Percentiles rank a stretch among this genome's conserved stretches.
Conservation (phyloP, 37 sponge, comb jelly and placozoan species). For the Hormiphora californensis region DNA sequence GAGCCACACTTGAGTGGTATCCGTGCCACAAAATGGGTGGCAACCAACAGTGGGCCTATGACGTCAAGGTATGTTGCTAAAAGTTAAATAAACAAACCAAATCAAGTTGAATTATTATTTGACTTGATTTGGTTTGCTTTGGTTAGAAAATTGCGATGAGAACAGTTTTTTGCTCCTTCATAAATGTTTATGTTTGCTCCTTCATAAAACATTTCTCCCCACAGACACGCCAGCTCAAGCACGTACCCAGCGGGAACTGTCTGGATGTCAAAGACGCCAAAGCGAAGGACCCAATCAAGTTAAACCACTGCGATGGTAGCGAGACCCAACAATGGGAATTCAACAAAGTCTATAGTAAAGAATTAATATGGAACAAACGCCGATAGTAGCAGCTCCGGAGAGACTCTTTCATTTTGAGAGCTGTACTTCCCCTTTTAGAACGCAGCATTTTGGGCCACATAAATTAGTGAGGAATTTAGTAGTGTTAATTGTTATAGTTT, state of each 20-base stretch:
- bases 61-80: background rate
- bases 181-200: background rate
- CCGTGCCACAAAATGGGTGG: slow-evolving; percentile 65
- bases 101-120: background rate
- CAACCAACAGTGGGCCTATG: slow-evolving; percentile 60
- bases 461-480: no score
- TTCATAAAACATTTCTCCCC: background rate
- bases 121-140: background rate
- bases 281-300: slow-evolving; percentile 32
- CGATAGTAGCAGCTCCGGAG: no score
- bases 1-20: slow-evolving; percentile 42
- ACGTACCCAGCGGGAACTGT: slow-evolving; percentile 28
- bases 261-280: background rate
- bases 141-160: background rate
- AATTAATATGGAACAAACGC: slow-evolving; percentile 34
- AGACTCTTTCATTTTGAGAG: no score
- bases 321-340: slow-evolving; percentile 38
- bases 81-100: background rate
- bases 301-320: slow-evolving; percentile 25
- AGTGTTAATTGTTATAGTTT: no score
- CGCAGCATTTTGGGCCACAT: no score
- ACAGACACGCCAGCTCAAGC: slow-evolving; percentile 23
- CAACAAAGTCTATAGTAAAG: slow-evolving; percentile 37
- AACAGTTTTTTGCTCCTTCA: no score
- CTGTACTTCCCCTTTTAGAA: no score